These are phyloP conservation scores for Drosophila triauraria DNA, from an alignment of 1,140 invertebrate species.

Conservation along the genomic window DNA sequence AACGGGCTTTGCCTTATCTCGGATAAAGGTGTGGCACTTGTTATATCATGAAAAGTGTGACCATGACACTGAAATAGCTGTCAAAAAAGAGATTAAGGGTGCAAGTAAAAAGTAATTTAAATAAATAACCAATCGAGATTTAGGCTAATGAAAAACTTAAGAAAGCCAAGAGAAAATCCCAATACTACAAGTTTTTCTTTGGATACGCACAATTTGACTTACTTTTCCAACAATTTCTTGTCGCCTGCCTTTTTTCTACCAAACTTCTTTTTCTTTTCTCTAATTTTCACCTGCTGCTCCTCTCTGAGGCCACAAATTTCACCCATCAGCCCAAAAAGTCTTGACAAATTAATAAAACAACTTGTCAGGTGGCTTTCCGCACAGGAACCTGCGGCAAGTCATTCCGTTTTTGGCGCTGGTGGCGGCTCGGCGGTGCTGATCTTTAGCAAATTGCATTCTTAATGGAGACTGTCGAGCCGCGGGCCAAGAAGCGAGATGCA, in stretches of 20 bases:
- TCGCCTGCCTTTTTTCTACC: constrained; percentile 1
- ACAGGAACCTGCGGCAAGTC: constrained; percentile 46
- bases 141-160: constrained; percentile 3
- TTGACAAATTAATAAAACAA: constrained; percentile 77
- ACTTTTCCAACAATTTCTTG: constrained; percentile 48
- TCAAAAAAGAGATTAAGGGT: neutral
- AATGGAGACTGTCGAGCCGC: constrained; percentile 52
- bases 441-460: constrained; percentile 72
- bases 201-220: constrained; percentile 46
- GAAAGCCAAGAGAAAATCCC: constrained; percentile 15
- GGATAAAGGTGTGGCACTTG: too few species aligned
- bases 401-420: constrained; percentile 24
- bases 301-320: constrained; percentile 51
- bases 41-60: neutral
- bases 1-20: too few species aligned
- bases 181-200: constrained; percentile 7
- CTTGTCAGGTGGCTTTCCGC: constrained; percentile 55
- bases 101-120: neutral
- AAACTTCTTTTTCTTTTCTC: constrained; percentile 41
- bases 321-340: constrained; percentile 70
- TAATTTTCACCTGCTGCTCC: constrained; percentile 60
- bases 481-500: constrained; percentile 46
- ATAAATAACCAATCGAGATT: constrained; percentile 12
- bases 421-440: constrained; percentile 21
- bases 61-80: neutral